phyloP scores from a whole-genome alignment of 1,140 invertebrate genomes.

The Drosophila sproati region DNA sequence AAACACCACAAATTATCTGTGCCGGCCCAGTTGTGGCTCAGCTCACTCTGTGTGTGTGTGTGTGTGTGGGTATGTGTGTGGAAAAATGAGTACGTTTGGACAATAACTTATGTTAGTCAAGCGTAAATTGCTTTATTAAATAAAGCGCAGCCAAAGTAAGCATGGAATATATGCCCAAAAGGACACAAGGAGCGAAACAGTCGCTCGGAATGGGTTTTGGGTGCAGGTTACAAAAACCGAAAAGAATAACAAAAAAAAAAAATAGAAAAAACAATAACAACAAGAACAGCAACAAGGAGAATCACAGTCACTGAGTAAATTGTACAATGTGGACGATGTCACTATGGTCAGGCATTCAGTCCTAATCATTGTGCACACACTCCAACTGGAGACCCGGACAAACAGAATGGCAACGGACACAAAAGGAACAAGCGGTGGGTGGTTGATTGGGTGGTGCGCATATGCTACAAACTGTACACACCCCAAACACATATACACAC shows the following conservation, averaged over 20 bases:
- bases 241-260: conserved; percentile 5
- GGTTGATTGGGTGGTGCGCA: conserved; percentile 25
- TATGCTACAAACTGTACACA: conserved; percentile 42
- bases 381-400: conserved; percentile 53
- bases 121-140: conserved; percentile 84
- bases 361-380: conserved; percentile 82
- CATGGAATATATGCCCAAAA: conserved; percentile 60
- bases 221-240: conserved; percentile 7
- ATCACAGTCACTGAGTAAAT: conserved; percentile 67
- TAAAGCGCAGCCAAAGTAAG: conserved; percentile 80
- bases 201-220: conserved; percentile 11
- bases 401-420: conserved; percentile 49
- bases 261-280: conserved; percentile 16
- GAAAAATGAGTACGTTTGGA: conserved; percentile 60
- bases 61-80: conserved; percentile 1
- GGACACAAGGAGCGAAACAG: conserved; percentile 34
- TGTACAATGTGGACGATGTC: conserved; percentile 77
- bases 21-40: conserved; percentile 55
- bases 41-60: neutral
- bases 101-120: conserved; percentile 83
- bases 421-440: conserved; percentile 21
- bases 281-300: conserved; percentile 20
- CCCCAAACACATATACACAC: neutral
- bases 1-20: conserved; percentile 67
- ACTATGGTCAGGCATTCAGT: conserved; percentile 55